phyloP scores from a whole-genome alignment of 2,888 invertebrate species.

The Xiphydria camelus region DNA sequence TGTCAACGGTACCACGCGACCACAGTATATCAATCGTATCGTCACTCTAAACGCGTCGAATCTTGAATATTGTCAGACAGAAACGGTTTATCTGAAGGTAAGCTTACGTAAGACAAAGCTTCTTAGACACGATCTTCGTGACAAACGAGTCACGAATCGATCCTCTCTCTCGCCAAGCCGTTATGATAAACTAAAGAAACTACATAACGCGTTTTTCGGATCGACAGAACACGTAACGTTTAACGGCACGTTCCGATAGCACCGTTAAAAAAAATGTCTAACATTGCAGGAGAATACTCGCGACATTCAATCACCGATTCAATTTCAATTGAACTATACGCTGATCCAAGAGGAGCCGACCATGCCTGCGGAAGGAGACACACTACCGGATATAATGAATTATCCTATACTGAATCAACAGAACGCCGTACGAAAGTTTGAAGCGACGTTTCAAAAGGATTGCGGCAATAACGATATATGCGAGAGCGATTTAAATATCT shows the following conservation, averaged over 20 bases:
- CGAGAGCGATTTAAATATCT: constrained; percentile 76
- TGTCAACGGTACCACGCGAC: constrained; percentile 61
- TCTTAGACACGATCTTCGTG: constrained; percentile 1
- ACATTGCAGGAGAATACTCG: constrained; percentile 71
- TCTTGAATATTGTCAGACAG: constrained; percentile 69
- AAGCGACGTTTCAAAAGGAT: constrained; percentile 87
- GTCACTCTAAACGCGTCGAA: constrained; percentile 67
- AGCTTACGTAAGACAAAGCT: no score
- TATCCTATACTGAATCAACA: constrained; percentile 90
- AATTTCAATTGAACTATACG: constrained; percentile 83
- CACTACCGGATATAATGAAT: constrained; percentile 72
- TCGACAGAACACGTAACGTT: no score
- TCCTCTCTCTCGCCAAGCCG: no score
- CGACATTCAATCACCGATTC: constrained; percentile 87
- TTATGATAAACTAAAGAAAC: no score
- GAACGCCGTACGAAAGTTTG: constrained; percentile 77
- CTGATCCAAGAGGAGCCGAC: constrained; percentile 71
- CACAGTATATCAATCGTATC: constrained; percentile 66
- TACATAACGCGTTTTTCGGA: no score
- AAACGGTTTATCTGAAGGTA: constrained; percentile 81
- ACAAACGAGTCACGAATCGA: no score
- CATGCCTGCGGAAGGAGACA: constrained; percentile 59
- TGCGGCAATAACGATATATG: constrained; percentile 88
- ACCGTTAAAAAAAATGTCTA: no score
- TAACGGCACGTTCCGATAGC: no score